Conservation (phyloP, 1,140 invertebrate species). For the Hesperophylax magnus region DNA sequence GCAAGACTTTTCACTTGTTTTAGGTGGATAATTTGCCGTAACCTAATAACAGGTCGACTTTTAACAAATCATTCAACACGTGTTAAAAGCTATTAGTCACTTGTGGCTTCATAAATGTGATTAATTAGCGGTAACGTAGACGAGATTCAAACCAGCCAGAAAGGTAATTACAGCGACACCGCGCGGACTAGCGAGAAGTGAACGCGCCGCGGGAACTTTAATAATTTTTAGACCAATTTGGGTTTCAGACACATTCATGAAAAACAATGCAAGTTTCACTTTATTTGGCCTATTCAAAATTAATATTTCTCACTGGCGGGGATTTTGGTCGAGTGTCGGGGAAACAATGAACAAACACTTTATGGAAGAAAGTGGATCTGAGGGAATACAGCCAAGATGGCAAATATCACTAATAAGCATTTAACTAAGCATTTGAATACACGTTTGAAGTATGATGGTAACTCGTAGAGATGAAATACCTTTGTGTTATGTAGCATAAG, state of each 20-base stretch:
- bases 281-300: conserved; percentile 42
- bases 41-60: too few species aligned
- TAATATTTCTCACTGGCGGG: conserved; percentile 24
- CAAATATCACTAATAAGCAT: background rate
- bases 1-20: too few species aligned
- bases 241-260: conserved; percentile 41
- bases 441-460: background rate
- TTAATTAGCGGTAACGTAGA: background rate
- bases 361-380: conserved; percentile 8
- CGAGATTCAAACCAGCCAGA: background rate
- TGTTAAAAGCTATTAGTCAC: too few species aligned
- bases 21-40: too few species aligned
- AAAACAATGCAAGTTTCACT: conserved; percentile 44
- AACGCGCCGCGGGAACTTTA: background rate
- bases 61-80: too few species aligned
- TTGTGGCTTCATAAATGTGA: too few species aligned
- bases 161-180: background rate
- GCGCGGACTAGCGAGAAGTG: background rate
- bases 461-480: too few species aligned
- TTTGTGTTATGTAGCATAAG: too few species aligned
- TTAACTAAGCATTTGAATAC: background rate
- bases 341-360: conserved; percentile 30
- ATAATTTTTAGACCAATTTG: conserved; percentile 14
- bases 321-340: background rate
- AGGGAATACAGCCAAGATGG: conserved; percentile 26